These are phyloP conservation scores for Brachyalestes nurse DNA, from an alignment of 2,797 vertebrate genomes.

Conservation along the genomic window DNA sequence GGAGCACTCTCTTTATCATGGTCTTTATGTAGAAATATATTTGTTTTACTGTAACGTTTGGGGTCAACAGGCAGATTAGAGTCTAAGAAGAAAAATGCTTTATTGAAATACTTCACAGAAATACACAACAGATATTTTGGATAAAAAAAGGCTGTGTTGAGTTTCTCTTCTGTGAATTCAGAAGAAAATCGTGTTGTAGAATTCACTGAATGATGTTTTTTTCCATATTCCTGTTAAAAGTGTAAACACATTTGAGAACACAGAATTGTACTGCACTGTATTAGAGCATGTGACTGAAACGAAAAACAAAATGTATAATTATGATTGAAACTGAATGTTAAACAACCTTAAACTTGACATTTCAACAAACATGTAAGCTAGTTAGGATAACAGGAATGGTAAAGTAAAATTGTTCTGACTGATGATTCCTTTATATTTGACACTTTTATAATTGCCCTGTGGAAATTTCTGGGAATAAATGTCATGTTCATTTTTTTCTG, in stretches of 20 bases:
- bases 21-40: conserved; percentile 1
- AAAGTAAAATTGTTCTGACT: not conserved
- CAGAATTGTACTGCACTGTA: not conserved
- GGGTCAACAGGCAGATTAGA: not conserved
- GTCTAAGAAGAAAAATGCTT: not conserved
- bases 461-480: not conserved
- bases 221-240: not conserved
- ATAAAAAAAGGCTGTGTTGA: not conserved
- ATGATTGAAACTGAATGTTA: not conserved
- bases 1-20: not conserved
- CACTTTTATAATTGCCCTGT: not conserved
- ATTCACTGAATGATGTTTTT: not conserved
- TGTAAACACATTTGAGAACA: no score
- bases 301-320: not conserved
- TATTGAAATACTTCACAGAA: not conserved
- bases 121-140: not conserved
- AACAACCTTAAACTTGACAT: not conserved
- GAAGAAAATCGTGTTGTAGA: not conserved
- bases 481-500: not conserved
- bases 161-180: not conserved
- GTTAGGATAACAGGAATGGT: not conserved
- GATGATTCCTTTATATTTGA: not conserved
- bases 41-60: not conserved
- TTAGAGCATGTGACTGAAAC: not conserved
- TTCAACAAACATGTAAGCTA: no score